Conservation (phyloP, 2,888 invertebrate genomes). For the Agrochola macilenta region DNA sequence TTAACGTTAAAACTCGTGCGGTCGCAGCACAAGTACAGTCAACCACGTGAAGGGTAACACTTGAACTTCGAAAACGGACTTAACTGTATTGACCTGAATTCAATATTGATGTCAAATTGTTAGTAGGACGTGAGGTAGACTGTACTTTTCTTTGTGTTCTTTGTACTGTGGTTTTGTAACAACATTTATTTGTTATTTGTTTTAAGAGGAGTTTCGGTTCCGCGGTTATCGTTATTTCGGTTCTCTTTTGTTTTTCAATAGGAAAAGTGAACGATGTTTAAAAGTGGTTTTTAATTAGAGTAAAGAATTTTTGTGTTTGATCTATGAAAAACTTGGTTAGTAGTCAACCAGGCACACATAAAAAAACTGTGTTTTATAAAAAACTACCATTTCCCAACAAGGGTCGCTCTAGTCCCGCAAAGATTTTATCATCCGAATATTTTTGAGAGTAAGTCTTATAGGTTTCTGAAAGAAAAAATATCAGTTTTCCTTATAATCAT, state of each 20-base stretch:
- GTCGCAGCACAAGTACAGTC: constrained; percentile 23
- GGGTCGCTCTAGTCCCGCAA: neutral
- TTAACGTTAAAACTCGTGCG: constrained; percentile 49
- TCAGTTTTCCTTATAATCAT: neutral
- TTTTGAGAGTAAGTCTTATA: neutral
- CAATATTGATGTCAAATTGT: neutral
- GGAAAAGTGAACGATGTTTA: constrained; percentile 8
- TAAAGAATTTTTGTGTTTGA: neutral
- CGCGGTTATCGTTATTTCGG: constrained; percentile 20
- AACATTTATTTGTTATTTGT: constrained; percentile 57
- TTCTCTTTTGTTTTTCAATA: neutral
- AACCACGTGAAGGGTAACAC: neutral
- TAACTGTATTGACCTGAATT: neutral
- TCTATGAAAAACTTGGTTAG: neutral
- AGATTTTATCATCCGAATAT: neutral
- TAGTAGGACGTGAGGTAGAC: neutral
- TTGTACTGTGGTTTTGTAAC: constrained; percentile 49
- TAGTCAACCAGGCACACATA: neutral
- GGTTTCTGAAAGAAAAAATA: neutral
- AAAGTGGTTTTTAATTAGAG: neutral
- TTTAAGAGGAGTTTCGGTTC: constrained; percentile 27
- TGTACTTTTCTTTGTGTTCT: constrained; percentile 40
- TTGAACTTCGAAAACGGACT: neutral
- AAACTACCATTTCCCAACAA: neutral
- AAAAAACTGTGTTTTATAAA: neutral